Percentiles rank a stretch among this genome's conserved stretches.
phyloP scores from a whole-genome alignment of 2,888 invertebrate genomes.

The Drosophila sordidula region DNA sequence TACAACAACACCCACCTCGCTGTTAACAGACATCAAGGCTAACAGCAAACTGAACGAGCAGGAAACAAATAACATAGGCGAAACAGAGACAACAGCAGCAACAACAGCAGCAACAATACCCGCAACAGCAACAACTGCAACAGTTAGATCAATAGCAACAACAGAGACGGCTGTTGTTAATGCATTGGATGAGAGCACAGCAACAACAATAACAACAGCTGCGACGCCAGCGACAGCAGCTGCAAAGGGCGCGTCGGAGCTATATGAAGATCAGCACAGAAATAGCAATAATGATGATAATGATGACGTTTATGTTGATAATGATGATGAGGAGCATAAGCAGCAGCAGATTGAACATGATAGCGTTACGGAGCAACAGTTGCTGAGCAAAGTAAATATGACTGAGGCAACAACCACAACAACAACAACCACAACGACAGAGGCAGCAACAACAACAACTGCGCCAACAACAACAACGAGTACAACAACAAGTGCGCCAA shows the following conservation, averaged over 20 bases:
- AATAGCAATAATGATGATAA: slow-evolving; percentile 21
- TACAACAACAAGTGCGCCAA: slow-evolving; percentile 14
- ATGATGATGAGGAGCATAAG: slow-evolving; percentile 38
- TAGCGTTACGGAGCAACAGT: slow-evolving; percentile 32
- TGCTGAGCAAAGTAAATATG: slow-evolving; percentile 55
- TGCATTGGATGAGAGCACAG: slow-evolving; percentile 40
- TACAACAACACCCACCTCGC: slow-evolving; percentile 22
- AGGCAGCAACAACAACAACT: slow-evolving; percentile 57
- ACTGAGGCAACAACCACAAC: slow-evolving; percentile 48
- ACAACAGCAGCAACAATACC: slow-evolving; percentile 31
- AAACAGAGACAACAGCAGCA: slow-evolving; percentile 59
- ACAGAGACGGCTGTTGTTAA: slow-evolving; percentile 15
- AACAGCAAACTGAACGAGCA: slow-evolving; percentile 55
- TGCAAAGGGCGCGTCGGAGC: slow-evolving; percentile 30
- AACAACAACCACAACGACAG: slow-evolving; percentile 44
- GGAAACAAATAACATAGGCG: slow-evolving; percentile 81
- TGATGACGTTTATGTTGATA: slow-evolving; percentile 20
- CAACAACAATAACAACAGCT: slow-evolving; percentile 27
- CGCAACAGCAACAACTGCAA: slow-evolving; percentile 19
- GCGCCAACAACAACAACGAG: slow-evolving; percentile 32
- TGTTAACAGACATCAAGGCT: slow-evolving; percentile 55
- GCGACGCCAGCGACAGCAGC: slow-evolving; percentile 23
- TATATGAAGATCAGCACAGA: slow-evolving; percentile 10
- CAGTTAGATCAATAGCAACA: slow-evolving; percentile 24
- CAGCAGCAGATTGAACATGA: slow-evolving; percentile 42